phyloP scores from a whole-genome alignment of 2,888 invertebrate species.

The Microctonus brassicae region DNA sequence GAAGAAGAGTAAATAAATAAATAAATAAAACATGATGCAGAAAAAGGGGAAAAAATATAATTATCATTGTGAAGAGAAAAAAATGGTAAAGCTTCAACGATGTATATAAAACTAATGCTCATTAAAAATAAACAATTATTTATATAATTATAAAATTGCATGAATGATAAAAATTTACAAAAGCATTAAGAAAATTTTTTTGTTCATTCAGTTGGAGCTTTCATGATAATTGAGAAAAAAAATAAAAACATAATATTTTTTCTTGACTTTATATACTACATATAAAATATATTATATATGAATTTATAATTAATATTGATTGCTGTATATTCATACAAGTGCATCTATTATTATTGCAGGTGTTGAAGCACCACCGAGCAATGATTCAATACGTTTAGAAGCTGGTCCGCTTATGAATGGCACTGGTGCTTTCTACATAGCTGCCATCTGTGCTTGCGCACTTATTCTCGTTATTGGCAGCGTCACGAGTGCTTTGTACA shows the following conservation, averaged over 20 bases:
- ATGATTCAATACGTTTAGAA: slow-evolving; percentile 80
- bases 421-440: slow-evolving; percentile 82
- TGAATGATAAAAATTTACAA: slow-evolving; percentile 42
- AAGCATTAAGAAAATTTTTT: slow-evolving; percentile 33
- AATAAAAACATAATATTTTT: slow-evolving; percentile 51
- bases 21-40: background rate
- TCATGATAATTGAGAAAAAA: background rate
- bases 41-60: slow-evolving; percentile 27
- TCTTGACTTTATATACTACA: too few relatives aligned
- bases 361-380: slow-evolving; percentile 74
- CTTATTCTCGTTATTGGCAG: slow-evolving; percentile 78
- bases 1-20: background rate
- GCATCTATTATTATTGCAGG: slow-evolving; percentile 56
- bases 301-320: background rate
- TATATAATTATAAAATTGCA: slow-evolving; percentile 18
- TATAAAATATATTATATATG: too few relatives aligned
- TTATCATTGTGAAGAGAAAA: slow-evolving; percentile 21
- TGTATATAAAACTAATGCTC: slow-evolving; percentile 40
- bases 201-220: background rate
- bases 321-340: slow-evolving; percentile 42
- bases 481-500: slow-evolving; percentile 78
- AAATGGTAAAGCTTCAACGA: slow-evolving; percentile 29
- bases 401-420: slow-evolving; percentile 77
- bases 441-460: slow-evolving; percentile 85
- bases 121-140: slow-evolving; percentile 30